These are phyloP conservation scores for Poecilia gillii DNA, from an alignment of 2,797 vertebrate species.

Conservation along the genomic window DNA sequence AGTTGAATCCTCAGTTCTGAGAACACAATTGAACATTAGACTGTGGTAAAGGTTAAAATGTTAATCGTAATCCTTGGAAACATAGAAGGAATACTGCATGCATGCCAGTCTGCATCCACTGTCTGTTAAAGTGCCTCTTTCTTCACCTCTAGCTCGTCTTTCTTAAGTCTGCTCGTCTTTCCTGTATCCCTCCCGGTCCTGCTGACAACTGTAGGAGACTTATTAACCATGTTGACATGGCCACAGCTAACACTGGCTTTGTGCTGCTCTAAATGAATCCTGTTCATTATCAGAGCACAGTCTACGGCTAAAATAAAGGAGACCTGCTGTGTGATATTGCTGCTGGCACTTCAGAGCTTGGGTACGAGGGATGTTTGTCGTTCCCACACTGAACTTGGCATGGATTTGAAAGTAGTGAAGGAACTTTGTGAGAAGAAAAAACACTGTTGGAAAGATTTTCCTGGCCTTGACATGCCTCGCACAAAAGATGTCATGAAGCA, in stretches of 20 bases:
- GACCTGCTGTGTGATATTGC: constrained; percentile 68
- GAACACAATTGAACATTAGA: background rate
- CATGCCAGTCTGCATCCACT: constrained; percentile 6
- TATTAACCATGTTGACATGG: constrained; percentile 69
- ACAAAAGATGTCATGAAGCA: constrained; percentile 34
- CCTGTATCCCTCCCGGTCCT: constrained; percentile 36
- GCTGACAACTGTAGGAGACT: constrained; percentile 43
- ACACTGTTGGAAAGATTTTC: constrained; percentile 58
- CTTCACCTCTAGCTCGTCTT: constrained; percentile 17
- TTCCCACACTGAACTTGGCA: constrained; percentile 81
- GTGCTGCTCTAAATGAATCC: constrained; percentile 71
- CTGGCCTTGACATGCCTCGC: constrained; percentile 37
- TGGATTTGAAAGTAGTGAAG: constrained; percentile 43
- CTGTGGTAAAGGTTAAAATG: background rate
- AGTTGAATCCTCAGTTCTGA: background rate
- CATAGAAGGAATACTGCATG: background rate
- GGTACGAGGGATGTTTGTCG: constrained; percentile 78
- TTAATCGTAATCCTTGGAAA: background rate
- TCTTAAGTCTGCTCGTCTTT: constrained; percentile 16
- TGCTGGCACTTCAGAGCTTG: constrained; percentile 68
- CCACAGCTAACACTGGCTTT: constrained; percentile 74
- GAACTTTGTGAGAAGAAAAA: constrained; percentile 66
- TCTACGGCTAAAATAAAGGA: constrained; percentile 58
- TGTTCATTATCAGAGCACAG: constrained; percentile 49
- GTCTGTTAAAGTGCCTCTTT: constrained; percentile 35